These are phyloP conservation scores for Spilogale gracilis DNA, from an alignment of 2,113 vertebrate species.

Conservation along the genomic window DNA sequence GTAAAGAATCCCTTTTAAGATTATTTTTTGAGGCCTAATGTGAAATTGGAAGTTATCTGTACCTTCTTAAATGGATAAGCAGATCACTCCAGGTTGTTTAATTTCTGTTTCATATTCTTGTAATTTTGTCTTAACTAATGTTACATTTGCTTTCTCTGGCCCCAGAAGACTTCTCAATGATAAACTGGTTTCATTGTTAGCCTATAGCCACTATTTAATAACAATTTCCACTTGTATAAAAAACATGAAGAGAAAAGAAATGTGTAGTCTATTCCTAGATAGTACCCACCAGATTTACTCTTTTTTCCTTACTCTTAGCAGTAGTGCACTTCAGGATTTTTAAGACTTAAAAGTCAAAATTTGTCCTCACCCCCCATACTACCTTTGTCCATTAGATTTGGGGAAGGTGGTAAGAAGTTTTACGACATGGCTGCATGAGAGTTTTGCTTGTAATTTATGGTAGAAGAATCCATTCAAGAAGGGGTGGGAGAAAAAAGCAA, in stretches of 20 bases:
- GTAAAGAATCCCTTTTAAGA: neutral
- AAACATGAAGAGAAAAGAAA: neutral
- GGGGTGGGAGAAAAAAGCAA: neutral
- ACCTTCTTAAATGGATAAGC: constrained; percentile 19
- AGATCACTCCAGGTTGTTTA: constrained; percentile 36
- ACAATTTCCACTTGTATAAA: constrained; percentile 54
- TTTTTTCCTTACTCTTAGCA: constrained; percentile 17
- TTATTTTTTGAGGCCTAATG: neutral
- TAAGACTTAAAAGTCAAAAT: constrained; percentile 45
- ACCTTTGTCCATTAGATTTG: constrained; percentile 43
- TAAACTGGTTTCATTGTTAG: constrained; percentile 25
- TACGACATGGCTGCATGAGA: neutral
- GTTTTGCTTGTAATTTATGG: constrained; percentile 48
- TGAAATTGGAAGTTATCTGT: constrained; percentile 38
- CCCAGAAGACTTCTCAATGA: constrained; percentile 7
- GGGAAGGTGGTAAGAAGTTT: constrained; percentile 21
- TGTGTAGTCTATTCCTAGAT: neutral
- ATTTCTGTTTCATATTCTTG: constrained; percentile 57
- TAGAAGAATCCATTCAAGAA: neutral
- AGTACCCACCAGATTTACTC: neutral
- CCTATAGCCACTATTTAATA: constrained; percentile 53
- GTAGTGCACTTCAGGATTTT: constrained; percentile 47
- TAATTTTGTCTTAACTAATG: constrained; percentile 56
- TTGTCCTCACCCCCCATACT: neutral
- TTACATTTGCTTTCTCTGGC: constrained; percentile 3